Conservation (phyloP, 2,797 vertebrate species). For the Chaunax sp. region DNA sequence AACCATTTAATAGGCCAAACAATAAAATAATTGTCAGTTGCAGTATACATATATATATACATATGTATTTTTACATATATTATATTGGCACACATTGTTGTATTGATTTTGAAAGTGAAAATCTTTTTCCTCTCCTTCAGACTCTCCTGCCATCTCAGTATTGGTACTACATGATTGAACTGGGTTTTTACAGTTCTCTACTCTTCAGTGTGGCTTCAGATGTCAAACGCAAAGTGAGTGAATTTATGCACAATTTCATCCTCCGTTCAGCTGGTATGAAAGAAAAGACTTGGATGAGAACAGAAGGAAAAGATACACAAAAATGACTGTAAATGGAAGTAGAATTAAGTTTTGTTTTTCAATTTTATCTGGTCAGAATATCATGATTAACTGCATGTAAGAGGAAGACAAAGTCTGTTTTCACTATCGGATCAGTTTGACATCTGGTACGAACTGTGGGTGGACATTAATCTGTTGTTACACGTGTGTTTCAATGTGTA, state of each 20-base stretch:
- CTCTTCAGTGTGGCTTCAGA: conserved; percentile 95
- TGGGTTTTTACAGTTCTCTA: conserved; percentile 94
- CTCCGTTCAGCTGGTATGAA: background rate
- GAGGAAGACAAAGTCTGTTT: conserved; percentile 24
- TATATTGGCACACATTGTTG: background rate
- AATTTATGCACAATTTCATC: background rate
- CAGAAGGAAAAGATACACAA: conserved; percentile 2
- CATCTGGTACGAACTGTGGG: conserved; percentile 41
- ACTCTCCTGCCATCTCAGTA: conserved; percentile 92
- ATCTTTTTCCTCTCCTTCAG: conserved; percentile 71
- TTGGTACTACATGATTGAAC: conserved; percentile 93
- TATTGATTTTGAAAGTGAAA: conserved; percentile 22
- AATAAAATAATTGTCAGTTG: background rate
- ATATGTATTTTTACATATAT: too few relatives aligned
- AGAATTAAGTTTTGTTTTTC: background rate
- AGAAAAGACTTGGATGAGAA: background rate
- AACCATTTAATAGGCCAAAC: background rate
- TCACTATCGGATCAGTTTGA: conserved; percentile 39
- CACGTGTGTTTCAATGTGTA: conserved; percentile 48
- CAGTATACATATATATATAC: too few relatives aligned
- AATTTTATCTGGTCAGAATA: background rate
- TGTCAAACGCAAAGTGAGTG: conserved; percentile 95
- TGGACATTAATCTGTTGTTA: conserved; percentile 74
- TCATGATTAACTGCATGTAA: background rate
- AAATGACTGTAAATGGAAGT: background rate